These are phyloP conservation scores for Cynodonichthys magdalenae DNA, from an alignment of 2,797 vertebrate species.

Conservation along the genomic window DNA sequence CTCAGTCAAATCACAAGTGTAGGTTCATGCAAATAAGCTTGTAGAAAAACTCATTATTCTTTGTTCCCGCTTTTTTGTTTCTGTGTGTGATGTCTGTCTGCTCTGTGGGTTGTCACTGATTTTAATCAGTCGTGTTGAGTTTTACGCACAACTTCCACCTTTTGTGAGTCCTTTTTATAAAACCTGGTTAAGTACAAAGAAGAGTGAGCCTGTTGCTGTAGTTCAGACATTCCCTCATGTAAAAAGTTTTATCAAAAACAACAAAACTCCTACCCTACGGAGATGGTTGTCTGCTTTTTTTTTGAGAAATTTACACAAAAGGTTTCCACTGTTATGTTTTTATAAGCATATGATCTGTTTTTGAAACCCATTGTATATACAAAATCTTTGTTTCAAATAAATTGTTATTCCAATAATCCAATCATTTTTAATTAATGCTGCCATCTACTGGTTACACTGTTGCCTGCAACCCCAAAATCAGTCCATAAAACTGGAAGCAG, in stretches of 20 bases:
- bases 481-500: background rate
- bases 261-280: slow-evolving; percentile 4
- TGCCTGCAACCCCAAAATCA: background rate
- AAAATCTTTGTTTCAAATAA: slow-evolving; percentile 3
- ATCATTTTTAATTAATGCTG: slow-evolving; percentile 42
- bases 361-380: slow-evolving; percentile 76
- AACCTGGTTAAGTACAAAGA: no score
- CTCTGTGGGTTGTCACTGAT: no score
- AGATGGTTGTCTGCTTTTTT: slow-evolving; percentile 6
- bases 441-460: slow-evolving; percentile 55
- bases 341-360: slow-evolving; percentile 72
- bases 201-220: background rate
- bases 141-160: slow-evolving; percentile 6
- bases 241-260: background rate
- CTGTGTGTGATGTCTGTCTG: background rate
- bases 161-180: background rate
- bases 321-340: background rate
- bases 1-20: background rate
- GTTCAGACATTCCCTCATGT: background rate
- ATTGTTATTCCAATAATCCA: background rate
- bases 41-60: slow-evolving; percentile 8
- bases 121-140: background rate
- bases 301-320: background rate
- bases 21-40: slow-evolving; percentile 11
- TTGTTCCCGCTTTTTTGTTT: slow-evolving; percentile 4